Evolutionary conservation across 2,113 vertebrate species (phyloP).

Genomic region (Cynocephalus volans): DNA sequence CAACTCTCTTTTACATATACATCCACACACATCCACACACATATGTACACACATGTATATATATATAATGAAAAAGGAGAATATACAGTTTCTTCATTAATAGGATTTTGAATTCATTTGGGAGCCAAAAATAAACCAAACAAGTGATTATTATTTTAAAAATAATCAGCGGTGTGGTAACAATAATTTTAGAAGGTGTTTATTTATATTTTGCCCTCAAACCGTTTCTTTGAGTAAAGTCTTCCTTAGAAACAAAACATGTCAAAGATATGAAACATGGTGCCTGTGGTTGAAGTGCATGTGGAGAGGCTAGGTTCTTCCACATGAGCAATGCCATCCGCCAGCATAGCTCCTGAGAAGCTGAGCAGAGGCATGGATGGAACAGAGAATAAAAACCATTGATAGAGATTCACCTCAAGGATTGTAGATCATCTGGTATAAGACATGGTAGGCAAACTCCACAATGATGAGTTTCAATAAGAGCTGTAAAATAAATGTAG

Average conservation of each 20-base stretch:
- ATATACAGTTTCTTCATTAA: not conserved
- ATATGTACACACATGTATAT: not conserved
- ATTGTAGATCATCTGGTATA: not conserved
- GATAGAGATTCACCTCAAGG: not conserved
- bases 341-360: not conserved
- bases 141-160: not conserved
- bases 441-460: not conserved
- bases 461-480: not conserved
- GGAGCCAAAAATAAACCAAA: not conserved
- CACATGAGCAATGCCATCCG: rapidly evolving
- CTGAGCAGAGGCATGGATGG: not conserved
- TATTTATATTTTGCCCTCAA: not conserved
- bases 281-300: not conserved
- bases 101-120: not conserved
- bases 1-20: not conserved
- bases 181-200: not conserved
- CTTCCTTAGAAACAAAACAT: not conserved
- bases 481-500: not conserved
- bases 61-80: not conserved
- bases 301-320: not conserved
- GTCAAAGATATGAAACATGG: not conserved
- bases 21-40: not conserved
- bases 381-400: not conserved
- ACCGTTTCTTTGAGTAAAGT: not conserved
- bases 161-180: not conserved